phyloP scores from a whole-genome alignment of 2,888 invertebrate species.

The Teleiodes luculella region DNA sequence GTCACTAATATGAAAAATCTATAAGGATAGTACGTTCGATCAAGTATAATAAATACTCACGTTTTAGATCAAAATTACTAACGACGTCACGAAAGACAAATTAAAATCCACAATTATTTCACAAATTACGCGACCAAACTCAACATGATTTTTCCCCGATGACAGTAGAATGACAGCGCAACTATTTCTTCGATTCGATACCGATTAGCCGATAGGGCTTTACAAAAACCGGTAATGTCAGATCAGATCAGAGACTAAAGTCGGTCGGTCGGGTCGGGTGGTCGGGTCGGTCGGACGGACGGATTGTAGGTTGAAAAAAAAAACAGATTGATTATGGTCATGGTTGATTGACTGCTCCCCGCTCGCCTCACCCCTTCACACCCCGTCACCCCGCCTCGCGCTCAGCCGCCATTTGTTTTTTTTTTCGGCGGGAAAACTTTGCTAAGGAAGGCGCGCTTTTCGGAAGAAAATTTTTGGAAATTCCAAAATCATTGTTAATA shows the following conservation, averaged over 20 bases:
- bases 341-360: no score
- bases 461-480: no score
- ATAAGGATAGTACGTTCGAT: background rate
- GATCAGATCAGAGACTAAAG: no score
- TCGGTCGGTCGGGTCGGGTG: no score
- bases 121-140: slow-evolving; percentile 38
- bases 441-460: no score
- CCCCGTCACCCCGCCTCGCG: no score
- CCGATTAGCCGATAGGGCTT: no score
- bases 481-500: no score
- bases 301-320: background rate
- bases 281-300: no score
- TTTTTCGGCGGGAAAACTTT: no score
- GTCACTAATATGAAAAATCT: background rate
- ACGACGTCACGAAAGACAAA: slow-evolving; percentile 28
- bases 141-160: slow-evolving; percentile 57
- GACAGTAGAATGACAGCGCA: slow-evolving; percentile 35
- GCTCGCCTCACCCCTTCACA: background rate
- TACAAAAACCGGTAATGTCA: background rate
- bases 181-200: slow-evolving; percentile 2
- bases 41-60: slow-evolving; percentile 29
- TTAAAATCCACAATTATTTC: slow-evolving; percentile 31
- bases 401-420: slow-evolving; percentile 47
- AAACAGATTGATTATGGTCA: background rate
- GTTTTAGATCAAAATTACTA: slow-evolving; percentile 27